Percentiles rank a stretch among this genome's conserved stretches.
Evolutionary conservation across 1,140 invertebrate species (phyloP).

Genomic region (Zaprionus camerounensis): DNA sequence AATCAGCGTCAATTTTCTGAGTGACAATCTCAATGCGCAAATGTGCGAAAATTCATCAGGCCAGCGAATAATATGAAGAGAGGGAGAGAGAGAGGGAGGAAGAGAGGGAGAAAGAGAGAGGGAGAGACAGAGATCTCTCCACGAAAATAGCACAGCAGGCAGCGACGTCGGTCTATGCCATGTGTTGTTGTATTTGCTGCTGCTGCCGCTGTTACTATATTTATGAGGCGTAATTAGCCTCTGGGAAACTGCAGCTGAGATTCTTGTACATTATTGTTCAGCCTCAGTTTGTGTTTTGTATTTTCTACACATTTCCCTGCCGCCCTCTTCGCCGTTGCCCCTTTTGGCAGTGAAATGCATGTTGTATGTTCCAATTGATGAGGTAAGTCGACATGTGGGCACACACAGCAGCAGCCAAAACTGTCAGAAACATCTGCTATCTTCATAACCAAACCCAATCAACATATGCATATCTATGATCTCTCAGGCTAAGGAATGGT

Average conservation of each 20-base stretch:
- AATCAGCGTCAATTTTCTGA: conserved; percentile 50
- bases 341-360: conserved; percentile 41
- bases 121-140: conserved; percentile 7
- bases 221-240: conserved; percentile 58
- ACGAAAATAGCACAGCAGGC: conserved; percentile 54
- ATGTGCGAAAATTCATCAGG: conserved; percentile 53
- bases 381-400: conserved; percentile 38
- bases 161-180: conserved; percentile 15
- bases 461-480: conserved; percentile 10
- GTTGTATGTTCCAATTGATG: conserved; percentile 31
- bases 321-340: neutral
- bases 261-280: conserved; percentile 12
- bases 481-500: neutral
- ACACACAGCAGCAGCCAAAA: conserved; percentile 10
- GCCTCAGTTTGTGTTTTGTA: neutral
- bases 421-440: conserved; percentile 30
- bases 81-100: neutral
- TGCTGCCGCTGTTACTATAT: conserved; percentile 34
- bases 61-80: conserved; percentile 6
- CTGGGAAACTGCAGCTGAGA: conserved; percentile 43
- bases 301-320: neutral
- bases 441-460: conserved; percentile 1
- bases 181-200: conserved; percentile 18
- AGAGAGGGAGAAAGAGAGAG: neutral
- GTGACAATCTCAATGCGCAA: conserved; percentile 55